phyloP scores from a whole-genome alignment of 2,113 vertebrate genomes.

The Anas platyrhynchos region DNA sequence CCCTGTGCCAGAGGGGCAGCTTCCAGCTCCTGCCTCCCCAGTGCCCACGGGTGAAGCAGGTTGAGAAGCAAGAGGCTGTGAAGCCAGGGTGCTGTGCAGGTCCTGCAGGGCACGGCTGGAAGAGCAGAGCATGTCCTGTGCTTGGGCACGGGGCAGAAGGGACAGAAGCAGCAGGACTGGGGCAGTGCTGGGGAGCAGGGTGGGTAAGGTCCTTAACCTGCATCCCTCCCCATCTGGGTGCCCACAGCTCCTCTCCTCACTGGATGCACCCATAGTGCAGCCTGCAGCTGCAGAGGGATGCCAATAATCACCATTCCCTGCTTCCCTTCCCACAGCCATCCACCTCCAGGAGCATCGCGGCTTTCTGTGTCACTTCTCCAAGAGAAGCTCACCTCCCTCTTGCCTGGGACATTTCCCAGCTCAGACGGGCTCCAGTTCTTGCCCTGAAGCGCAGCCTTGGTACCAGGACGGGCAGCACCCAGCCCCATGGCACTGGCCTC shows the following conservation, averaged over 20 bases:
- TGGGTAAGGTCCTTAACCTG: background rate
- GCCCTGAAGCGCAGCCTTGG: background rate
- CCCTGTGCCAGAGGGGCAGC: accelerated
- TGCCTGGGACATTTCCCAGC: background rate
- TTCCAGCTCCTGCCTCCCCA: background rate
- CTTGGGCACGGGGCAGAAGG: accelerated
- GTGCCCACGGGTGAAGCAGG: background rate
- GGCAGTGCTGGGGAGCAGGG: background rate
- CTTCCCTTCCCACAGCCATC: background rate
- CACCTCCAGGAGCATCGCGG: background rate
- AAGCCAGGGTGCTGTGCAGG: background rate
- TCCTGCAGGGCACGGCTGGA: background rate
- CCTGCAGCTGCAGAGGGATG: background rate
- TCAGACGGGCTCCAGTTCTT: accelerated
- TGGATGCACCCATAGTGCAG: background rate
- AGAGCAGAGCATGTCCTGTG: background rate
- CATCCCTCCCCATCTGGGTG: background rate
- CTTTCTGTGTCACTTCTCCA: background rate
- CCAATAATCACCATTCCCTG: background rate
- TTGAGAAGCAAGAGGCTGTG: background rate
- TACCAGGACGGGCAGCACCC: background rate
- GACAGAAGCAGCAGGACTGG: background rate
- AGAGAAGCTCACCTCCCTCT: background rate
- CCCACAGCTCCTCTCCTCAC: accelerated
- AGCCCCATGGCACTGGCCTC: background rate